Conservation (phyloP, 1,140 invertebrate species). For the Pomacea maculata region DNA sequence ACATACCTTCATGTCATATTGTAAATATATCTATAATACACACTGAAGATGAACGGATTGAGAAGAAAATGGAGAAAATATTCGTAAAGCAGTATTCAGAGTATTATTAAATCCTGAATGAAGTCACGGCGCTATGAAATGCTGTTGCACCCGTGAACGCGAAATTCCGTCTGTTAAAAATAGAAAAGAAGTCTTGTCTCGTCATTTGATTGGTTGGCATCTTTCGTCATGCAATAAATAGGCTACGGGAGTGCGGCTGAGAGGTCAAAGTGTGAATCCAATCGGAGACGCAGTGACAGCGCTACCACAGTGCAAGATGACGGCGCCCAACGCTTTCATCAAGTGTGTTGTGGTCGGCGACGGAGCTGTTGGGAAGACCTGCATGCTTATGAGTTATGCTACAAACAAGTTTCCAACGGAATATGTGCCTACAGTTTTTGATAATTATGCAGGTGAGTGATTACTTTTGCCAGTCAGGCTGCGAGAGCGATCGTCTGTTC, state of each 20-base stretch:
- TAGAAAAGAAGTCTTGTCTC: neutral
- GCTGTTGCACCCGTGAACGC: no score
- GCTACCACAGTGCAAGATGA: slow-evolving; percentile 15
- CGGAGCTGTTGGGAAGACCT: slow-evolving; percentile 54
- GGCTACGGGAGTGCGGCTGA: neutral
- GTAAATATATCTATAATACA: no score
- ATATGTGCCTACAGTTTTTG: slow-evolving; percentile 59
- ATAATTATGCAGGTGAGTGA: slow-evolving; percentile 47
- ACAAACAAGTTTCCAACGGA: slow-evolving; percentile 57
- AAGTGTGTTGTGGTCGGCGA: slow-evolving; percentile 57
- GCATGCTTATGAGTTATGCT: slow-evolving; percentile 60
- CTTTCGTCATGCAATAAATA: slow-evolving; percentile 18
- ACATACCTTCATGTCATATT: no score
- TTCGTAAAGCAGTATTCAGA: no score
- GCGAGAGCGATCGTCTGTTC: neutral
- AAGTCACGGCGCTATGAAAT: no score
- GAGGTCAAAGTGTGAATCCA: slow-evolving; percentile 20
- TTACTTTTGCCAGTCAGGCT: no score
- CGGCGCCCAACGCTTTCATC: slow-evolving; percentile 41
- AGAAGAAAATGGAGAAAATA: no score
- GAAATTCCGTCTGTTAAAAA: slow-evolving; percentile 12
- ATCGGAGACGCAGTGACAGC: neutral
- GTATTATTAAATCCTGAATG: no score
- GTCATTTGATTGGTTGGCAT: slow-evolving; percentile 13
- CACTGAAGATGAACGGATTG: no score